These are phyloP conservation scores for Camponotus floridanus DNA, from an alignment of 1,140 invertebrate species.

Conservation along the genomic window DNA sequence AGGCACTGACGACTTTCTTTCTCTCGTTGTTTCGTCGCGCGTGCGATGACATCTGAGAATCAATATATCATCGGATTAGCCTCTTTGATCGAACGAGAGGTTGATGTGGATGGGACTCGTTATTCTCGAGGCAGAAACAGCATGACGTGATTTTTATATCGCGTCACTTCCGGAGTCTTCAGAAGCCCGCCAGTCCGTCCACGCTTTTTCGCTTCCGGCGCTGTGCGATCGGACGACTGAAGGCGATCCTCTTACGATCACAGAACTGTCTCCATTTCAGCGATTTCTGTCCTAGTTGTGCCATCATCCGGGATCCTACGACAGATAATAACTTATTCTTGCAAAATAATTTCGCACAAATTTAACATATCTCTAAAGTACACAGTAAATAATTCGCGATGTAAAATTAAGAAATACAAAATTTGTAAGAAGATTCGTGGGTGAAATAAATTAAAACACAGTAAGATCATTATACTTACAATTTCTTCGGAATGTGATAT, in stretches of 20 bases:
- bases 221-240: conserved; percentile 58
- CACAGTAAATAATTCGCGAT: neutral
- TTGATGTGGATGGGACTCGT: conserved; percentile 57
- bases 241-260: conserved; percentile 86
- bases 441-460: neutral
- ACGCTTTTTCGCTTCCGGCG: conserved; percentile 42
- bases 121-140: conserved; percentile 50
- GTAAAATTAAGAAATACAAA: neutral
- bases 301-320: conserved; percentile 79
- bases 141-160: conserved; percentile 25
- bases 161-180: conserved; percentile 15
- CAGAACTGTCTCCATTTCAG: conserved; percentile 96
- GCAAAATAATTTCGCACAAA: neutral
- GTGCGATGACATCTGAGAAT: conserved; percentile 5
- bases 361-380: neutral
- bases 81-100: conserved; percentile 35
- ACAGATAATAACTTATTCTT: conserved; percentile 28
- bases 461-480: neutral
- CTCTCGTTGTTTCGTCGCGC: conserved; percentile 9
- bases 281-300: conserved; percentile 90
- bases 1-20: conserved; percentile 41
- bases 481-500: neutral
- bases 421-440: neutral
- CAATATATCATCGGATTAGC: conserved; percentile 22
- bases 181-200: conserved; percentile 9